phyloP scores from a whole-genome alignment of 2,797 vertebrate genomes.

The Sebastes iracundus region DNA sequence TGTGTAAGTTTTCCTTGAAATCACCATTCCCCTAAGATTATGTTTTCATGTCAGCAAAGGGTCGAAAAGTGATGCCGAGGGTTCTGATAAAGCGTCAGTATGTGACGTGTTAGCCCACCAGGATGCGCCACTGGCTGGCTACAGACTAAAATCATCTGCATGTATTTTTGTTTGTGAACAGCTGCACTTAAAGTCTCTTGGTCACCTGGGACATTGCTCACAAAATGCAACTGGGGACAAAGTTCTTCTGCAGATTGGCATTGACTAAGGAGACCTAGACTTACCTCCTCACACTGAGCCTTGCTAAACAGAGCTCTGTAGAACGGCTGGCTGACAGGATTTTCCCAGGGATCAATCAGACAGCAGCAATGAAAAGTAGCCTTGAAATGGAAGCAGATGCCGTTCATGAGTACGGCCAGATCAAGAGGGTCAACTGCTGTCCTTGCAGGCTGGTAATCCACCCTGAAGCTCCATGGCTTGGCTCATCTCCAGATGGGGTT shows the following conservation, averaged over 20 bases:
- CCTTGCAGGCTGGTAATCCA: neutral
- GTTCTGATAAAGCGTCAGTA: no score
- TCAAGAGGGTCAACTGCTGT: neutral
- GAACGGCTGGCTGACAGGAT: neutral
- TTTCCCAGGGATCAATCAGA: neutral
- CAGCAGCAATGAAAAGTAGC: neutral
- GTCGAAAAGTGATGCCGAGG: no score
- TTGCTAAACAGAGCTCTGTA: neutral
- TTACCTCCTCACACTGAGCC: neutral
- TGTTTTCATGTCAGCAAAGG: no score
- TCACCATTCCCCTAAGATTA: no score
- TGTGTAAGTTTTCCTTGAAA: no score
- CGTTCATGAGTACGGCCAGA: neutral
- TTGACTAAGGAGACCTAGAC: neutral
- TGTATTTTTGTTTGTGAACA: no score
- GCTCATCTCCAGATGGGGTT: no score
- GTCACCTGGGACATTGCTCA: neutral
- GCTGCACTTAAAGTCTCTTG: no score
- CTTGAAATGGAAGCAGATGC: neutral
- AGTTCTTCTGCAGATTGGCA: neutral
- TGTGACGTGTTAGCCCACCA: no score
- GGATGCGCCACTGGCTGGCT: no score
- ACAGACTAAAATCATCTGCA: no score
- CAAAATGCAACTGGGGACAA: neutral
- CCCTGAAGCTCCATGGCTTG: neutral